Percentiles rank a stretch among this genome's conserved stretches.
Conservation (phyloP, 2,888 invertebrate species). For the Spilarctia lutea region DNA sequence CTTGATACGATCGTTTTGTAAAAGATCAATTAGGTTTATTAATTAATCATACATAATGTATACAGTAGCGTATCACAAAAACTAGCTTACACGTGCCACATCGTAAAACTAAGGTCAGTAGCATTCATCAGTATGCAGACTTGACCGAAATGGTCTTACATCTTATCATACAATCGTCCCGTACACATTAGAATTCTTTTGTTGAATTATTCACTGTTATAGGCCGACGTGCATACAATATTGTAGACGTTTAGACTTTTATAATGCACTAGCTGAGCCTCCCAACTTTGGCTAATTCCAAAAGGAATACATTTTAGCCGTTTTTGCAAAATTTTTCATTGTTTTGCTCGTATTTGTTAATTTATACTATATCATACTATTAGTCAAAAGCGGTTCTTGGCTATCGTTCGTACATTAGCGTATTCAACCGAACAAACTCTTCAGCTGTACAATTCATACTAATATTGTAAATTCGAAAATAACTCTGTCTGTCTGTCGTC, state of each 20-base stretch:
- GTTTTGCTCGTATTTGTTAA: background rate
- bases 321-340: background rate
- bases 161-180: background rate
- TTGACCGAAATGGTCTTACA: background rate
- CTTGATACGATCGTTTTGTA: background rate
- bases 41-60: background rate
- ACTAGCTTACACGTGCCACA: slow-evolving; percentile 10
- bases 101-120: slow-evolving; percentile 18
- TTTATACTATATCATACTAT: no score
- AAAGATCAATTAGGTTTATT: background rate
- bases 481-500: no score
- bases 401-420: no score
- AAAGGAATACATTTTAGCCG: background rate
- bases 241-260: background rate
- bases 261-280: background rate
- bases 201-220: slow-evolving; percentile 11
- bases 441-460: no score
- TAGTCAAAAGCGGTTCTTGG: no score
- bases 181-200: slow-evolving; percentile 12
- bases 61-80: background rate
- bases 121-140: slow-evolving; percentile 19
- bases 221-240: slow-evolving; percentile 1
- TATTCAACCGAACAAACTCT: no score
- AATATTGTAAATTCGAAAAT: no score
- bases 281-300: background rate